Base-by-base conservation (phyloP, 2,797 vertebrate species). In the Hafferia zeledoni region DNA sequence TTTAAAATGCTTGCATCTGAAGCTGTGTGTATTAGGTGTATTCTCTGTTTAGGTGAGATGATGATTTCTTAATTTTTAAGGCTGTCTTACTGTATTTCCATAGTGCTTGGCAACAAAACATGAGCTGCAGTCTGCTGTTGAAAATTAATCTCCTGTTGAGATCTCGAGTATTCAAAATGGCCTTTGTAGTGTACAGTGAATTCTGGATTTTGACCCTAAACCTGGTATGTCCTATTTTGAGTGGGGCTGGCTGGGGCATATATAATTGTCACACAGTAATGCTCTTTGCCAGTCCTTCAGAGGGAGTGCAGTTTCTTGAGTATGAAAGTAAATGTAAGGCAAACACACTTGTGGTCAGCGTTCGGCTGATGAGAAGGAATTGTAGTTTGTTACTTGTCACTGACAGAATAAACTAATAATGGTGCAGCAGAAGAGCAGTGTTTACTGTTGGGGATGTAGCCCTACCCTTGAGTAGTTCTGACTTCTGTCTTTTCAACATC, bases 361-460 rank as follows among this genome's bases (percentile, higher is more conserved):
- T 78, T 88, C 78, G 53, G 69, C 43, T 88, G 46, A 25, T 46
- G 25, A 65, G 69, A 46, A 56, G 22, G 19, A 70, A 11, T 23
- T 82, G n/a, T 13, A 41, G 13, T 22, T 67, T 43, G 24, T 83
- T 90, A 43, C 39, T 87, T 27, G 43, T 11, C 31, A 17, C 35
- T 50, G 60, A 14, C 47, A 90, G 53, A 81, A 44, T 55, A 56
- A 84, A 90, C 20, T 31, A 68, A 69, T 65, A 88, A 78, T 61
- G 55, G 18, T 65, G 49, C 31, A 71, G 56, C 14, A 47, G 39
- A 43, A 83, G 41, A 74, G 31, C 37, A 31, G 6, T 1, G 2
- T 59, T n/a, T 72, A 33, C 50, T 2, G 1, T 13, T 5, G 2
- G 30, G 11, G 30, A 39, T 1, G 0, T 2, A 59, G 22, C 33